Base-by-base conservation (phyloP, 2,797 vertebrate genomes). In the Anableps anableps region DNA sequence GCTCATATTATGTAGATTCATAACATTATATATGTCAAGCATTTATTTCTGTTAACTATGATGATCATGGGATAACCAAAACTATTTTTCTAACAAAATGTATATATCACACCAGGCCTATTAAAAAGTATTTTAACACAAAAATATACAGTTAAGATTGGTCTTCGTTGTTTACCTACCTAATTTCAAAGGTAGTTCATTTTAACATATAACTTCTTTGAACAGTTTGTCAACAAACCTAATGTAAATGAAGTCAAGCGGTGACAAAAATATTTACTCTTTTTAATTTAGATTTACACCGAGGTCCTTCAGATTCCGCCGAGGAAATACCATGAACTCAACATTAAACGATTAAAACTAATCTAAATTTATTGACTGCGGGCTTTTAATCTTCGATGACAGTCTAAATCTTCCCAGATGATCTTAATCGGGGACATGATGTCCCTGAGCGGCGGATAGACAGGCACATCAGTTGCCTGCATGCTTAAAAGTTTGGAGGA, bases 401-500 rank as follows among this genome's bases (percentile, higher is more conserved):
- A 41, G 1, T 14, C 0, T 2, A 72, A 23, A 47, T 72, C 0
- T 51, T 41, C 0, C 7, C 48, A 23, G n/a, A 6, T 13, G 64
- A 21, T 47, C 4, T 17, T 26, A 45, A 7, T 47, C 6, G 1
- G 2, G 51, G 60, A 75, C 83, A 86, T 4, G 0, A 7, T 85
- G 87, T 81, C 64, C 38, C 60, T 6, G 43, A 53, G 29, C 16
- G 64, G 45, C 38, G 41, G 41, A 16, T 34, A 64, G 77, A 85
- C 51, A 58, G 76, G 81, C 62, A 66, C 34, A 34, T 38, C 34
- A 11, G 64, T 78, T 45, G 76, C 55, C 75, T 34, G 41, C 80
- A 81, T 81, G 79, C 43, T 51, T 72, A 43, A 90, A 93, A 92
- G 92, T 95, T 72, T 93, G 72, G 75, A 79, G 60, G 73, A 88